Conservation (phyloP, 2,797 vertebrate genomes). For the Tauraco hartlaubi region DNA sequence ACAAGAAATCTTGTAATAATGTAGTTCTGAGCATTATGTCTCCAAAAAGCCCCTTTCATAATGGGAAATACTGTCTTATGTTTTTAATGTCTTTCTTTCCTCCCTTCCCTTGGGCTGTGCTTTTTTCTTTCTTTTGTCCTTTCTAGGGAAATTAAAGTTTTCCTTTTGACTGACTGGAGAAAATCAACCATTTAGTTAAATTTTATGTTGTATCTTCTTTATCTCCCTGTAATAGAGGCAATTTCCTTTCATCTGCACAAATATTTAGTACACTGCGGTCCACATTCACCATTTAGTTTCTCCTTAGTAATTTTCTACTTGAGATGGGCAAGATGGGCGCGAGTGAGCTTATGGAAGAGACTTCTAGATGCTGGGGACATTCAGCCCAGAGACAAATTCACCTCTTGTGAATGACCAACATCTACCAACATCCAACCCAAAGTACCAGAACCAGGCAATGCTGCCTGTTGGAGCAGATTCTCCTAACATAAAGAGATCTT, state of each 20-base stretch:
- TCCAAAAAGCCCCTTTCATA: conserved; percentile 61
- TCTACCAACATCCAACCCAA: background rate
- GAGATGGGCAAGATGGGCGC: background rate
- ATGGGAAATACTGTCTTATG: conserved; percentile 50
- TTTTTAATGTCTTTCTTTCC: conserved; percentile 57
- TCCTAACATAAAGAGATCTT: background rate
- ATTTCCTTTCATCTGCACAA: conserved; percentile 30
- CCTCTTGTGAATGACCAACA: background rate
- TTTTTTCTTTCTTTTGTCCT: conserved; percentile 55
- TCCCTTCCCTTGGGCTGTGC: conserved; percentile 61
- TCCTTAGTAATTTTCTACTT: background rate
- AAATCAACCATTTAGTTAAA: conserved; percentile 30
- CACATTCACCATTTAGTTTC: background rate
- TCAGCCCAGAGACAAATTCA: background rate
- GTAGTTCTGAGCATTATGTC: conserved; percentile 48
- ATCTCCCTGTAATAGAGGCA: background rate
- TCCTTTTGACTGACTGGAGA: conserved; percentile 31
- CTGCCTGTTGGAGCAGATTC: background rate
- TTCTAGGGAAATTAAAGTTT: conserved; percentile 47
- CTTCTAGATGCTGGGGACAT: background rate
- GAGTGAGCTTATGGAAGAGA: background rate
- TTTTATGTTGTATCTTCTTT: background rate
- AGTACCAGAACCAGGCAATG: background rate
- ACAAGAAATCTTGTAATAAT: conserved; percentile 58
- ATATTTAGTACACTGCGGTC: background rate